These are phyloP conservation scores for Trypoxylon attenuatum DNA, from an alignment of 2,888 invertebrate genomes.

Conservation along the genomic window DNA sequence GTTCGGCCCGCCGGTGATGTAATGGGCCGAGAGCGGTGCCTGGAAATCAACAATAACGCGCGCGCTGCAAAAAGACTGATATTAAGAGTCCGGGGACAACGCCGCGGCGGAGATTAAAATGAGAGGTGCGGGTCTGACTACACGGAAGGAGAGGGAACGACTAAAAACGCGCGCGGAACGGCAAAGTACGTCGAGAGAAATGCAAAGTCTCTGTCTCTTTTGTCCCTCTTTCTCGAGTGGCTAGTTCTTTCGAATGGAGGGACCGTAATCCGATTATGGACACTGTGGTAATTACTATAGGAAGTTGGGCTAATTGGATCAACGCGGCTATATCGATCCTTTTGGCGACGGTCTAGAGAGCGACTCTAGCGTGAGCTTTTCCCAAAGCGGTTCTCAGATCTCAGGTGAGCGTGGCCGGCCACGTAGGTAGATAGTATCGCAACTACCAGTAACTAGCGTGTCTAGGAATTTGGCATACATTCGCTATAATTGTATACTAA, in stretches of 20 bases:
- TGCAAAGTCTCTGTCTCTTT: no score
- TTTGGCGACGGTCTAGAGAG: neutral
- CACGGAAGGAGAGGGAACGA: no score
- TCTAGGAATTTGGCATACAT: slow-evolving; percentile 53
- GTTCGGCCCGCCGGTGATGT: slow-evolving; percentile 75
- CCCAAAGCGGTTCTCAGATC: slow-evolving; percentile 25
- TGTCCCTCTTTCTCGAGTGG: neutral
- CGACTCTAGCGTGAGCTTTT: neutral
- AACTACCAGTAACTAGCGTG: slow-evolving; percentile 19
- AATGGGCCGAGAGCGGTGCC: slow-evolving; percentile 72
- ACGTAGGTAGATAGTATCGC: slow-evolving; percentile 31
- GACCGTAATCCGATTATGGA: neutral
- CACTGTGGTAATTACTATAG: neutral
- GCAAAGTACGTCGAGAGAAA: neutral
- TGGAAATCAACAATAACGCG: slow-evolving; percentile 42
- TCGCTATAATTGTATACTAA: slow-evolving; percentile 61
- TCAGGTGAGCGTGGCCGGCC: slow-evolving; percentile 36
- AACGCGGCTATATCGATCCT: slow-evolving; percentile 9
- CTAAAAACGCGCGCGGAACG: neutral
- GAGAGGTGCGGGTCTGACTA: neutral
- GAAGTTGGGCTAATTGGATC: neutral
- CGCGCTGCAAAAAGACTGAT: neutral
- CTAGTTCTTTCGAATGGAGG: neutral
- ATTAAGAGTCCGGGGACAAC: neutral
- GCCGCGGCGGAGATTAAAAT: neutral